Evolutionary conservation across 2,888 invertebrate species (phyloP), one percentile per base, ranked within the genome.

Genomic region (Drosophila demipolita): DNA sequence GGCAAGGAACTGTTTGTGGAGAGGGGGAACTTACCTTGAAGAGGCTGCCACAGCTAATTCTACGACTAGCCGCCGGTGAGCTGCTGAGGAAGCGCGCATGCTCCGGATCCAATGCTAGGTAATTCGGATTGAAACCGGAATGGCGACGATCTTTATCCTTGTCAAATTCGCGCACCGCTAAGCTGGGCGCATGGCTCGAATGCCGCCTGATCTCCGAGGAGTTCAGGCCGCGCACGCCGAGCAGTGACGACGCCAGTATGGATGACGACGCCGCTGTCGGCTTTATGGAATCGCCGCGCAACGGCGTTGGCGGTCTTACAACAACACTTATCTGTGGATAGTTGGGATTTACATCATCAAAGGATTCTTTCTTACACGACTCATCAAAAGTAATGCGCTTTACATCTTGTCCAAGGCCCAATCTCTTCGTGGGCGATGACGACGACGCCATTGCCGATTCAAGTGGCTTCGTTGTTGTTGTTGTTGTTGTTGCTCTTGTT

Each of bases 41-140:
- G 78, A 97, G 95, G 89, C 97, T 98, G 70, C 98, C 98, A 92
- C 97, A 97, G 78, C 98, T 98, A 91, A 98, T 98, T 81, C 98
- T 94, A 75, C 98, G 95, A 9, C 97, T 97, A 12, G 98, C 97
- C 64, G 97, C 96, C 6, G 97, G 97, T 1, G 97, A 97, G 88
- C 96, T 96, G 78, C 95, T 96, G 32, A 96, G 93, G 83, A 95
- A 95, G 79, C 94, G 94, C 15, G 94, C 94, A 83, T 95, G 95
- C 82, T 96, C 95, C 54, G 95, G 94, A 89, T 95, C 95, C 58
- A 95, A 94, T 57, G 93, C 93, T 54, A 96, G 91, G 12, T 95
- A 93, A 83, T 95, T 95, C 12, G 95, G 95, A 89, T 95, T 95
- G 55, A 93, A 94, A 83, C 94, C 93, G 15, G 93, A 94, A 83